These are phyloP conservation scores for Trachurus trachurus DNA, from an alignment of 2,797 vertebrate genomes.

Conservation along the genomic window DNA sequence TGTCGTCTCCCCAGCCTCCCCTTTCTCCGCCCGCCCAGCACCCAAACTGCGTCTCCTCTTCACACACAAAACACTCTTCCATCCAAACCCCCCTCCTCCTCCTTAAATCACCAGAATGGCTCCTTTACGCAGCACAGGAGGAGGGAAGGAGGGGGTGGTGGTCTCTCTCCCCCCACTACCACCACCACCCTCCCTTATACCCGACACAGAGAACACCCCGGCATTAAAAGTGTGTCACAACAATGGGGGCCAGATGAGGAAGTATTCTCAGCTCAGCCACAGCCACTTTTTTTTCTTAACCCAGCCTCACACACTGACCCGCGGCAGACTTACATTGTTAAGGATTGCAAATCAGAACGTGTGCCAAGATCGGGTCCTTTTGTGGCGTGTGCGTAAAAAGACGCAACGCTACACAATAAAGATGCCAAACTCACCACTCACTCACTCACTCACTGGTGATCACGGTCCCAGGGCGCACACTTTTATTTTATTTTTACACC, in stretches of 20 bases:
- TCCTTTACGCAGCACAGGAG: slow-evolving; percentile 72
- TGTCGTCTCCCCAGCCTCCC: slow-evolving; percentile 52
- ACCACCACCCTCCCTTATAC: too few relatives aligned
- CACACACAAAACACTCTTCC: slow-evolving; percentile 34
- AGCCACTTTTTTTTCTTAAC: slow-evolving; percentile 38
- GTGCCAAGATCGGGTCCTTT: slow-evolving; percentile 63
- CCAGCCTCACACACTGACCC: slow-evolving; percentile 64
- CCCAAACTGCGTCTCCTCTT: slow-evolving; percentile 76
- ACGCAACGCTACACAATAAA: neutral
- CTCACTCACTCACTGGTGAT: neutral
- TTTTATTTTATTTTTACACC: neutral
- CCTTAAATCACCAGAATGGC: slow-evolving; percentile 87
- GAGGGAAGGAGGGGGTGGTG: neutral
- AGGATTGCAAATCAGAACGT: slow-evolving; percentile 54
- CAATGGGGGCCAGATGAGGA: slow-evolving; percentile 81
- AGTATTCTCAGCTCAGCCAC: slow-evolving; percentile 73
- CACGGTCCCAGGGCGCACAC: neutral
- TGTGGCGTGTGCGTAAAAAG: slow-evolving; percentile 41
- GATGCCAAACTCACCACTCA: neutral
- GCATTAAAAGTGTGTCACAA: slow-evolving; percentile 84
- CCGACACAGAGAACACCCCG: slow-evolving; percentile 51
- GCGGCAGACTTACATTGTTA: slow-evolving; percentile 70
- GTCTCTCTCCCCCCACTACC: slow-evolving; percentile 18
- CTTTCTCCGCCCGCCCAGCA: slow-evolving; percentile 81
- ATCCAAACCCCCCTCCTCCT: slow-evolving; percentile 12